These are phyloP conservation scores for Anoplius nigerrimus DNA, from an alignment of 2,888 invertebrate genomes.

Conservation along the genomic window DNA sequence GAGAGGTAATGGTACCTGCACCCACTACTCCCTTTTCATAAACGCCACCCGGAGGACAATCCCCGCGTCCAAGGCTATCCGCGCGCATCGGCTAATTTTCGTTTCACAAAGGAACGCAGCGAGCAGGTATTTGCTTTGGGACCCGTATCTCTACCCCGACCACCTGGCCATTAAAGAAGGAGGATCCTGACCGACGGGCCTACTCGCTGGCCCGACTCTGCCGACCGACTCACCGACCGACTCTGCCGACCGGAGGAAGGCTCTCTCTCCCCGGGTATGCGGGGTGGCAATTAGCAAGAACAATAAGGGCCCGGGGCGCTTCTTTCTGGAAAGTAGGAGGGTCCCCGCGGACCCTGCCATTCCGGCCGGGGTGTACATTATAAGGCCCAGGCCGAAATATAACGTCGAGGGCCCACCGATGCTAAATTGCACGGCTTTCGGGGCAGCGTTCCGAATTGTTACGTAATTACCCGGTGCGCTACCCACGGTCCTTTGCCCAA, in stretches of 20 bases:
- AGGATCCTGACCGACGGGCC: conserved; percentile 21
- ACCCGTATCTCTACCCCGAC: conserved; percentile 58
- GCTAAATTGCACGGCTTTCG: not conserved
- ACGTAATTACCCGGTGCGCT: no score
- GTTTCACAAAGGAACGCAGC: conserved; percentile 50
- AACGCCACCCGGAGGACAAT: conserved; percentile 21
- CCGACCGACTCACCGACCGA: no score
- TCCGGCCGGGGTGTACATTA: conserved; percentile 50
- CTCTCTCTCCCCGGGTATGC: conserved; percentile 52
- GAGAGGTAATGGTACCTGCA: no score
- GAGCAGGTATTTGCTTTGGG: conserved; percentile 61
- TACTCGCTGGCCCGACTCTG: conserved; percentile 1
- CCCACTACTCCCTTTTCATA: not conserved
- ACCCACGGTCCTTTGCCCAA: no score
- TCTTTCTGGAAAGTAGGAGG: conserved; percentile 70
- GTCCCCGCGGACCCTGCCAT: conserved; percentile 46
- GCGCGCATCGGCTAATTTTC: conserved; percentile 52
- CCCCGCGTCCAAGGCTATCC: conserved; percentile 33
- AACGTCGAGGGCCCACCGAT: not conserved
- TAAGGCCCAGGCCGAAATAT: conserved; percentile 13
- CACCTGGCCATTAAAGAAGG: conserved; percentile 57
- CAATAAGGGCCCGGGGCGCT: conserved; percentile 68
- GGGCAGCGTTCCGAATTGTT: no score
- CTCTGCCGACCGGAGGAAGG: conserved; percentile 28
- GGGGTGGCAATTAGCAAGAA: conserved; percentile 74